These are phyloP conservation scores for Hirtodrosophila alboralis DNA, from an alignment of 2,888 invertebrate species.

Conservation along the genomic window DNA sequence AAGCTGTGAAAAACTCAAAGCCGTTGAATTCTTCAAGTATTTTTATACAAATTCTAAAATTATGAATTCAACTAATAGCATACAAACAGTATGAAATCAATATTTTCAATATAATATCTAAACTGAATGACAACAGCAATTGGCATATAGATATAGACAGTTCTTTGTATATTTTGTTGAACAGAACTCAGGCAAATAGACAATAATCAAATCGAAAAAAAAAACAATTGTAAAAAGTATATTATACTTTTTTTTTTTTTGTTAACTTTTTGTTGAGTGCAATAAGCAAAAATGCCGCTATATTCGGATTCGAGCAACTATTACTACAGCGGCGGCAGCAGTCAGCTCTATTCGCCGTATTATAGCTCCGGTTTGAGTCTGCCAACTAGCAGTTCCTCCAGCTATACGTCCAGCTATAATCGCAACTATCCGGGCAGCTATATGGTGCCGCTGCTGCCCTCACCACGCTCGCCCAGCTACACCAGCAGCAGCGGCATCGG, in stretches of 20 bases:
- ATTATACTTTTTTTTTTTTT: conserved; percentile 25
- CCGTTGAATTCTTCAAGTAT: conserved; percentile 14
- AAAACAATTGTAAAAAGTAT: conserved; percentile 7
- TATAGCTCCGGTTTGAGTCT: conserved; percentile 83
- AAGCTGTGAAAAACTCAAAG: conserved; percentile 55
- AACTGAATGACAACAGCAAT: conserved; percentile 2
- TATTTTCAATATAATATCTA: no score
- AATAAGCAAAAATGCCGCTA: conserved; percentile 85
- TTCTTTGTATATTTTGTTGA: neutral
- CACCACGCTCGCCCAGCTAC: conserved; percentile 65
- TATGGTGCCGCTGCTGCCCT: conserved; percentile 76
- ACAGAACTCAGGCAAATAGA: neutral
- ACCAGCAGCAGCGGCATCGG: conserved; percentile 17
- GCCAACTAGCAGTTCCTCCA: conserved; percentile 84
- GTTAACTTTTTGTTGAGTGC: conserved; percentile 33
- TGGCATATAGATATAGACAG: conserved; percentile 27
- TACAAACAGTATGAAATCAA: no score
- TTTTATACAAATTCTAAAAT: conserved; percentile 7
- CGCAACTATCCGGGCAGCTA: conserved; percentile 83
- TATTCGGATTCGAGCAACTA: conserved; percentile 88
- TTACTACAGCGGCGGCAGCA: conserved; percentile 84
- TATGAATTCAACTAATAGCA: neutral
- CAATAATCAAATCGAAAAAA: neutral
- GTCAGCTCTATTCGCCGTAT: conserved; percentile 85
- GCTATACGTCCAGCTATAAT: conserved; percentile 86